Percentiles rank a stretch among this genome's conserved stretches.
These are phyloP conservation scores for Acanthornis magna DNA, from an alignment of 2,797 vertebrate species.

Conservation along the genomic window DNA sequence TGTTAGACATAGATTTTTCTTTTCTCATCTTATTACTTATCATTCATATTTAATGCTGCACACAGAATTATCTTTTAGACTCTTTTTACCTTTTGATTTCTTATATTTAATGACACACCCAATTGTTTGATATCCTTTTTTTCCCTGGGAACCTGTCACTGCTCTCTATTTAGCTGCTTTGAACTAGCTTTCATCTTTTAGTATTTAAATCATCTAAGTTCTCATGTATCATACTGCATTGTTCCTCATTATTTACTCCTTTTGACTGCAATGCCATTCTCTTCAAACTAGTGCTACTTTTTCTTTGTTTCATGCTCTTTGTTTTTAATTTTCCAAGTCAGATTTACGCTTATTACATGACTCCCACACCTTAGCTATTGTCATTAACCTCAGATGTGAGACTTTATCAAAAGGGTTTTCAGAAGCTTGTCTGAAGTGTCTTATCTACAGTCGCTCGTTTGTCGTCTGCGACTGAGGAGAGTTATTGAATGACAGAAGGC, in stretches of 20 bases:
- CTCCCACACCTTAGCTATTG: constrained; percentile 60
- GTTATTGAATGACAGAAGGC: neutral
- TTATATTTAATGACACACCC: constrained; percentile 64
- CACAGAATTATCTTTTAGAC: constrained; percentile 68
- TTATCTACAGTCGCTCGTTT: neutral
- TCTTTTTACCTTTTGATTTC: constrained; percentile 70
- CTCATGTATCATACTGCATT: constrained; percentile 34
- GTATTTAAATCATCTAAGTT: constrained; percentile 66
- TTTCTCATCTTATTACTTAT: constrained; percentile 70
- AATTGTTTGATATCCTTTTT: constrained; percentile 71
- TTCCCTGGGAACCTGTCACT: constrained; percentile 61
- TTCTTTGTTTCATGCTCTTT: constrained; percentile 56
- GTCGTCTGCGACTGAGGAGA: neutral
- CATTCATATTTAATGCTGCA: constrained; percentile 73
- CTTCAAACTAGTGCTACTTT: constrained; percentile 61
- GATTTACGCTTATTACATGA: constrained; percentile 57
- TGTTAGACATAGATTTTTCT: constrained; percentile 66
- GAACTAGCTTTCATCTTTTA: constrained; percentile 76
- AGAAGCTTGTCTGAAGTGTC: constrained; percentile 24
- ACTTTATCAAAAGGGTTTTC: constrained; percentile 52
- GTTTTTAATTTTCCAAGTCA: constrained; percentile 72
- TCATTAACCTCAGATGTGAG: constrained; percentile 49
- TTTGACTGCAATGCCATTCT: constrained; percentile 56
- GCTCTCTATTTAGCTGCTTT: constrained; percentile 69
- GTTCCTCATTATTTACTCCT: constrained; percentile 72